A percentile compares a stretch with the other conserved stretches of the same genome.
phyloP scores from a whole-genome alignment of 2,888 invertebrate genomes.

The Thereva unica region DNA sequence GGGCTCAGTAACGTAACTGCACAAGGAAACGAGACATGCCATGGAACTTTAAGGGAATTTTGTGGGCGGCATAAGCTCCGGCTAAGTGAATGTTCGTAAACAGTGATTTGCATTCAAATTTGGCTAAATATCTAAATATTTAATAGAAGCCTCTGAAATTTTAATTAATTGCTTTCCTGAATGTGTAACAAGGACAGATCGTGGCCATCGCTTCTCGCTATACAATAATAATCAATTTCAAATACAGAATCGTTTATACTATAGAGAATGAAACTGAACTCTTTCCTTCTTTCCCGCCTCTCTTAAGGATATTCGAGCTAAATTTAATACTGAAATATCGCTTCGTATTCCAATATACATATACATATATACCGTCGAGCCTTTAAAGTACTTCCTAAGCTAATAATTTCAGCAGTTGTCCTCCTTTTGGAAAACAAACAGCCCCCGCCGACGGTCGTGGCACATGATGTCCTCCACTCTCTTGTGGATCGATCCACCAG shows the following conservation, averaged over 20 bases:
- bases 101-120: conserved; percentile 29
- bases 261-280: too few species aligned
- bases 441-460: neutral
- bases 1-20: neutral
- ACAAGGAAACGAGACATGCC: neutral
- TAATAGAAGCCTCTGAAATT: conserved; percentile 7
- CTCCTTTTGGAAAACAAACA: conserved; percentile 19
- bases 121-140: conserved; percentile 22
- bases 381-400: conserved; percentile 18
- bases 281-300: too few species aligned
- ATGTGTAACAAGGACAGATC: too few species aligned
- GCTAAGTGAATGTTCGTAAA: conserved; percentile 18
- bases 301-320: too few species aligned
- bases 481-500: conserved; percentile 12
- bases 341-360: too few species aligned
- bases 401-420: conserved; percentile 29
- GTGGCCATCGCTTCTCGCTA: too few species aligned
- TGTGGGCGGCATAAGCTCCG: conserved; percentile 9
- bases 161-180: conserved; percentile 9
- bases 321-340: too few species aligned
- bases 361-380: too few species aligned
- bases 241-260: too few species aligned
- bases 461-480: conserved; percentile 14
- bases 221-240: too few species aligned
- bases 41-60: neutral